Evolutionary conservation across 2,797 vertebrate genomes (phyloP).

Genomic region (Sitta carolinensis): DNA sequence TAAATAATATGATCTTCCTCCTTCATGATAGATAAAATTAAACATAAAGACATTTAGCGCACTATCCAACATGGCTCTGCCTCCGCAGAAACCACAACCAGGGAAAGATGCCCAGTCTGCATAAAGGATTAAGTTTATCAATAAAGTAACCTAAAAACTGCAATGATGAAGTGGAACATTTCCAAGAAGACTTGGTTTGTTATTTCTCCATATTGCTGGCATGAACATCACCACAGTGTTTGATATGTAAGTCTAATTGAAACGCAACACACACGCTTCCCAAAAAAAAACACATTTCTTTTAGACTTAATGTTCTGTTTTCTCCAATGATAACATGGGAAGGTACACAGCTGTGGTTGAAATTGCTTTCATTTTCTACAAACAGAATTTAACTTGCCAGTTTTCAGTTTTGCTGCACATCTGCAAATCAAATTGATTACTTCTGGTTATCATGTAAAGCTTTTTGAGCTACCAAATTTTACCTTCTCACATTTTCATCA

Average conservation of each 20-base stretch:
- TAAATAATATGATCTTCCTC: neutral
- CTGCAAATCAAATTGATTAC: neutral
- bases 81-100: neutral
- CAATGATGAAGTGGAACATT: neutral
- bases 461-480: neutral
- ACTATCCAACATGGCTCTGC: neutral
- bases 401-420: neutral
- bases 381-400: neutral
- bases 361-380: neutral
- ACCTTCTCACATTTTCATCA: neutral
- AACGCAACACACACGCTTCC: neutral
- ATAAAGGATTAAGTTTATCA: slow-evolving; percentile 1
- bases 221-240: neutral
- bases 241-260: neutral
- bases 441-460: neutral
- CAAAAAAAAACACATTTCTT: rapidly evolving
- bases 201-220: neutral
- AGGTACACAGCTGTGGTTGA: neutral
- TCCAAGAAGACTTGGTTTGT: neutral
- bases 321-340: neutral
- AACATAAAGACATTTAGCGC: neutral
- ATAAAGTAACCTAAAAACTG: neutral
- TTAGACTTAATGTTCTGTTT: neutral
- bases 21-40: neutral
- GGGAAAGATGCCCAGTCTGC: neutral